Conservation (phyloP, 2,113 vertebrate genomes). For the Pagrus major region DNA sequence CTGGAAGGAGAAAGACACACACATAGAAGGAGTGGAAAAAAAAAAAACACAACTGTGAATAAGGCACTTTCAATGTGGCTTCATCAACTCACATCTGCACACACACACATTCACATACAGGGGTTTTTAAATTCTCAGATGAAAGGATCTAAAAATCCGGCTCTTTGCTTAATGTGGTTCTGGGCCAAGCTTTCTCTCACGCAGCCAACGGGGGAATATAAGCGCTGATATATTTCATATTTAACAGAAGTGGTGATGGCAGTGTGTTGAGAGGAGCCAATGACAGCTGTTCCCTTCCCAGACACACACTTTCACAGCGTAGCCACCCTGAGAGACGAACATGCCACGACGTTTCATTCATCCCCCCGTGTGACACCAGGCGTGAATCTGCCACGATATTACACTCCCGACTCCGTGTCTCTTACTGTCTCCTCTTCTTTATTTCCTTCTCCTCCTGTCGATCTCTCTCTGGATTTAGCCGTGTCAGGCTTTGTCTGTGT, state of each 20-base stretch:
- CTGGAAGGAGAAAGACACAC: slow-evolving; percentile 77
- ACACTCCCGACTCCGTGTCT: slow-evolving; percentile 56
- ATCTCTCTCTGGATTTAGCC: slow-evolving; percentile 63
- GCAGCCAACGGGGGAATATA: slow-evolving; percentile 42
- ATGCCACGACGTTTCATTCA: slow-evolving; percentile 57
- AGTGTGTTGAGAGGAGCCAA: slow-evolving; percentile 66
- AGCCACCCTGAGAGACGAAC: slow-evolving; percentile 65
- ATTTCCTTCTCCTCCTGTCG: slow-evolving; percentile 52
- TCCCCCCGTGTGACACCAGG: slow-evolving; percentile 64
- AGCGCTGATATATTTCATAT: slow-evolving; percentile 66
- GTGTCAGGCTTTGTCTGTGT: slow-evolving; percentile 70
- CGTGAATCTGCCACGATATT: slow-evolving; percentile 67
- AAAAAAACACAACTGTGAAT: neutral
- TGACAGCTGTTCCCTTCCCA: slow-evolving; percentile 71
- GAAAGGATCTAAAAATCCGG: neutral
- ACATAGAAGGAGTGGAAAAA: slow-evolving; percentile 5
- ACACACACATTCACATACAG: neutral
- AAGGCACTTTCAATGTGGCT: neutral
- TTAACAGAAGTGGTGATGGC: slow-evolving; percentile 71
- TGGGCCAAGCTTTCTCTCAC: slow-evolving; percentile 29
- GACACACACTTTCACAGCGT: slow-evolving; percentile 56
- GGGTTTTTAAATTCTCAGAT: slow-evolving; percentile 20
- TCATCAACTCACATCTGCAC: neutral
- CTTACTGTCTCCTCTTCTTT: slow-evolving; percentile 62
- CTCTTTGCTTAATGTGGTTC: slow-evolving; percentile 42